A percentile compares a stretch with the other conserved stretches of the same genome.
Conservation (phyloP, 2,113 vertebrate species). For the Calonectris borealis region DNA sequence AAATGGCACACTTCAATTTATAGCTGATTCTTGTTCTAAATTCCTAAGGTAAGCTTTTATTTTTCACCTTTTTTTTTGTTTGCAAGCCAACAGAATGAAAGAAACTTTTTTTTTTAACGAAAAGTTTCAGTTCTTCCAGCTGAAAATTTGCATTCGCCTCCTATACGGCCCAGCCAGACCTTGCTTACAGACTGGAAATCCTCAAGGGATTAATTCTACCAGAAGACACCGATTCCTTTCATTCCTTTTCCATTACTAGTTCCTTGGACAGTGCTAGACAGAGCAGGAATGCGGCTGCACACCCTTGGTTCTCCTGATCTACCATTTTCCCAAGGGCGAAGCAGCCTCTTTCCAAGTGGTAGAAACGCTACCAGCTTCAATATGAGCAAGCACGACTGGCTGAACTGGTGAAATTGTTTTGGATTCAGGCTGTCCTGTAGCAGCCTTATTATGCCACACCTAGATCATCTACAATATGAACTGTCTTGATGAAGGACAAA, state of each 20-base stretch:
- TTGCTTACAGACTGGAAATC: neutral
- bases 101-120: accelerated
- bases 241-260: constrained; percentile 21
- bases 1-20: neutral
- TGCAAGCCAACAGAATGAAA: neutral
- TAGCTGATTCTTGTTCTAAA: neutral
- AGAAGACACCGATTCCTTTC: neutral
- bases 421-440: neutral
- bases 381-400: neutral
- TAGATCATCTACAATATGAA: neutral
- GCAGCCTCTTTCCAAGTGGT: neutral
- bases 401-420: neutral
- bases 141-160: neutral
- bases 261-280: neutral
- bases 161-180: neutral
- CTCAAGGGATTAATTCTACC: constrained; percentile 2
- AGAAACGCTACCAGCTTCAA: neutral
- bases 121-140: neutral
- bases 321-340: neutral
- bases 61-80: neutral
- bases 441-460: neutral
- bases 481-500: constrained; percentile 27
- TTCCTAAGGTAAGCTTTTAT: neutral
- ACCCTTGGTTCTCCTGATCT: neutral
- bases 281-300: neutral